Base-by-base conservation (phyloP, 2,888 invertebrate species). In the Prenolepis imparis region DNA sequence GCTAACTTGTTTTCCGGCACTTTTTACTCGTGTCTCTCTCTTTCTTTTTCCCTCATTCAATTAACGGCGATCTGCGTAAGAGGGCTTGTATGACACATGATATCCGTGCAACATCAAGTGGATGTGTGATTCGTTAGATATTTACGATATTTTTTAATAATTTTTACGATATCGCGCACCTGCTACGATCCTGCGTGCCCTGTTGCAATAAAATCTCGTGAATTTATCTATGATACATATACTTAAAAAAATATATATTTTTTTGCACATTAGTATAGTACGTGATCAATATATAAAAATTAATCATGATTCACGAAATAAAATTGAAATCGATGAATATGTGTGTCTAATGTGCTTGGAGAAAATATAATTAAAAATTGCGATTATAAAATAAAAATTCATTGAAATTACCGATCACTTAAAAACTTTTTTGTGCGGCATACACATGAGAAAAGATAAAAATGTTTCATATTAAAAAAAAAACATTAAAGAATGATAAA, bases 51-150 rank as follows among this genome's bases (percentile, higher is more conserved):
- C n/a, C 28, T 68, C 0, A 28, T 15, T 78, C 59, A 70, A 36
- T 78, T 36, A 59, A 78, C 72, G 36, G 36, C 72, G 72, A 70
- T 61, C 39, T 32, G 59, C 32, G 4, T 77, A 72, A 78, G 21
- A 44, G 21, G 32, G 67, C 77, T 24, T 36, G 12, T 80, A 74
- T 52, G 82, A 75, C 80, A 81, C 61, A 24, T 64, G 52, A n/a
- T 55, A n/a, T n/a, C 18, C 24, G 57, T 32, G 59, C 68, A 75
- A 78, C 39, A 63, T 32, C 72, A 39, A 72, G 12, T 28, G 52
- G 32, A 59, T 59, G n/a, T n/a, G n/a, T n/a, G 21, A 11, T 72
- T 72, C 5, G n/a, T 77, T 55, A 77, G 66, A 67, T 24, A 68
- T n/a, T n/a, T n/a, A n/a, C n/a, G n/a, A n/a, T n/a, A 59, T 44